phyloP scores from a whole-genome alignment of 2,797 vertebrate species.

The Steatocranus sp. region DNA sequence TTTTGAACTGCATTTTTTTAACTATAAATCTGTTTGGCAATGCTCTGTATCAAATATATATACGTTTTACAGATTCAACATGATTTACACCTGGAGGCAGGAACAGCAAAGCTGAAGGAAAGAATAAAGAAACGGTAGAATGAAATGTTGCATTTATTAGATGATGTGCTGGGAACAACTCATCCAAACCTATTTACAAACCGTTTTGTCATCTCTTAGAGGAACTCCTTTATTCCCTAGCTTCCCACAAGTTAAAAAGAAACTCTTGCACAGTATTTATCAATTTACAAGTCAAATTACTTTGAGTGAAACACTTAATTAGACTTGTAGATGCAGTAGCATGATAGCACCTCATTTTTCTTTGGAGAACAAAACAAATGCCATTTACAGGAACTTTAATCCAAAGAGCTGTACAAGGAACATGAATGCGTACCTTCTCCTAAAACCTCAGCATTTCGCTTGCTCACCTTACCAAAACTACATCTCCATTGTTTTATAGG shows the following conservation, averaged over 20 bases:
- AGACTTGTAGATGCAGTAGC: constrained; percentile 60
- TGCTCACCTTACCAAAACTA: constrained; percentile 16
- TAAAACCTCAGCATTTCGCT: constrained; percentile 3
- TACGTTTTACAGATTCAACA: not conserved
- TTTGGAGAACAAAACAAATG: constrained; percentile 28
- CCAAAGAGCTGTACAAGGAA: not conserved
- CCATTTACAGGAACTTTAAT: constrained; percentile 30
- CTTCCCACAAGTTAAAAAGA: constrained; percentile 9
- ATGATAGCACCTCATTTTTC: constrained; percentile 42
- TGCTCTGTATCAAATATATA: not conserved
- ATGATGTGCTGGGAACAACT: not conserved
- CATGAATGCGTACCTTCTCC: constrained; percentile 4
- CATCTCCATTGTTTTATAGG: constrained; percentile 44
- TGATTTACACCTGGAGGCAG: not conserved
- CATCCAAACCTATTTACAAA: constrained; percentile 6
- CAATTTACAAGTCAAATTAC: constrained; percentile 63
- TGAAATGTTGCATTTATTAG: not conserved
- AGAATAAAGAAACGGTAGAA: not conserved
- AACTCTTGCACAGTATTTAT: constrained; percentile 29
- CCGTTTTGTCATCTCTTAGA: constrained; percentile 3
- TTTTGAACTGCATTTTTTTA: not conserved
- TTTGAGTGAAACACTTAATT: constrained; percentile 49
- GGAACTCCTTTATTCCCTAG: not conserved
- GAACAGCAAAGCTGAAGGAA: not conserved
- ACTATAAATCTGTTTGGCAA: not conserved